phyloP scores from a whole-genome alignment of 64 coral and sea anemone species.

The Stichodactyla helianthus region DNA sequence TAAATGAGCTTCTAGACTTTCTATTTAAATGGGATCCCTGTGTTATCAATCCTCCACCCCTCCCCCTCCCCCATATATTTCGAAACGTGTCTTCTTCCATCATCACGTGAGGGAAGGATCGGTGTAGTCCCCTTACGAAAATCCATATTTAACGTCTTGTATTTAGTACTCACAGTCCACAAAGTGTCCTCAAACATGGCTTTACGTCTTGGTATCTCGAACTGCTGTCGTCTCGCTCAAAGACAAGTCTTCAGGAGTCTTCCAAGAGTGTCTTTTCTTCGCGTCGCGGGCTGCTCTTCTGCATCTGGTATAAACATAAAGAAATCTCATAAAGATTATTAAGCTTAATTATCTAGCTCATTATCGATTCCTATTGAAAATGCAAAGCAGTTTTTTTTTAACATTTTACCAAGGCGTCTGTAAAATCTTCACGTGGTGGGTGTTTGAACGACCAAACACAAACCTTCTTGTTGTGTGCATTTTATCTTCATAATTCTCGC shows the following conservation, averaged over 20 bases:
- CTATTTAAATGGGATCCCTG: not conserved
- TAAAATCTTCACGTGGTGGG: too few species aligned
- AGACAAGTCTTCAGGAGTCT: not conserved
- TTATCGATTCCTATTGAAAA: not conserved
- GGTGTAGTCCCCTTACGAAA: not conserved
- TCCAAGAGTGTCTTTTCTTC: not conserved
- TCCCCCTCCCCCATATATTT: not conserved
- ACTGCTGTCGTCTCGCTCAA: not conserved
- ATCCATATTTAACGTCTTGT: not conserved
- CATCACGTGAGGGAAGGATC: not conserved
- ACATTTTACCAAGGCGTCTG: too few species aligned
- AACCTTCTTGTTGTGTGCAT: too few species aligned
- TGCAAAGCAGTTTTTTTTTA: not conserved
- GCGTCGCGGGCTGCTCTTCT: conserved; percentile 9
- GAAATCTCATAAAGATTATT: not conserved
- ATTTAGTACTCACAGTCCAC: not conserved
- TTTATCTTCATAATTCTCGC: not conserved
- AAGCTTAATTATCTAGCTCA: not conserved
- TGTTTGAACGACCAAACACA: too few species aligned
- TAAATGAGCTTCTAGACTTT: too few species aligned
- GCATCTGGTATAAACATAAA: not conserved
- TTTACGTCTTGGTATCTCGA: conserved; percentile 1
- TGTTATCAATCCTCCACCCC: not conserved
- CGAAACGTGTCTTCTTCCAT: not conserved
- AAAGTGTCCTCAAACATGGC: not conserved